Conservation (phyloP, 2,888 invertebrate genomes). For the Panzeria rudis region DNA sequence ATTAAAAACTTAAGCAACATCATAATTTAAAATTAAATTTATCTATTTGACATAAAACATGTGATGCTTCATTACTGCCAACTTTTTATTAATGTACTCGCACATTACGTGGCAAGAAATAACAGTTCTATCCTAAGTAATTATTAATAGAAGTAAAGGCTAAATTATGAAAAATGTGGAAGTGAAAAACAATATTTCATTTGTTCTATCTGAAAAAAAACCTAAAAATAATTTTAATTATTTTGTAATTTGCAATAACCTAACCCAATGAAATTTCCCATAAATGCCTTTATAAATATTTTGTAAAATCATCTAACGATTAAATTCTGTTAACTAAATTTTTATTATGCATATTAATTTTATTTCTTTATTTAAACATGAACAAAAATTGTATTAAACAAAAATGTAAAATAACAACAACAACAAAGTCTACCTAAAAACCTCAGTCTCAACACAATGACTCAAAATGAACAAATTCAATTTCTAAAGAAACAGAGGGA, state of each 20-base stretch:
- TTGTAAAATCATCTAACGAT: constrained; percentile 1
- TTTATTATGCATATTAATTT: neutral
- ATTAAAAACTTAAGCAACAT: too few species aligned
- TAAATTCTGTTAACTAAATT: neutral
- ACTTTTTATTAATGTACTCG: too few species aligned
- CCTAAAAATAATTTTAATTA: neutral
- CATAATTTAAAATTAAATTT: too few species aligned
- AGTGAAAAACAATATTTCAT: too few species aligned
- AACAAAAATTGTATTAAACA: neutral
- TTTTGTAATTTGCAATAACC: neutral
- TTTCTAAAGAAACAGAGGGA: neutral
- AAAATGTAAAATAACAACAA: constrained; percentile 5
- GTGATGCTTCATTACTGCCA: too few species aligned
- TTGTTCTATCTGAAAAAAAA: neutral
- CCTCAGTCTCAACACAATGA: neutral
- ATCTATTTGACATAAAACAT: too few species aligned
- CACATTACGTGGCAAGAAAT: too few species aligned
- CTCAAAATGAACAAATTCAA: neutral
- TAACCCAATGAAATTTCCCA: neutral
- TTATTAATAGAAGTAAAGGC: too few species aligned
- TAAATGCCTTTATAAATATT: neutral
- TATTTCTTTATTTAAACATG: neutral
- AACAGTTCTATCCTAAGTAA: too few species aligned
- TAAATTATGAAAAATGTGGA: neutral
- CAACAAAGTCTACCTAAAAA: neutral